Base-by-base conservation (phyloP, 2,888 invertebrate genomes). In the Himalopsyche anomala region DNA sequence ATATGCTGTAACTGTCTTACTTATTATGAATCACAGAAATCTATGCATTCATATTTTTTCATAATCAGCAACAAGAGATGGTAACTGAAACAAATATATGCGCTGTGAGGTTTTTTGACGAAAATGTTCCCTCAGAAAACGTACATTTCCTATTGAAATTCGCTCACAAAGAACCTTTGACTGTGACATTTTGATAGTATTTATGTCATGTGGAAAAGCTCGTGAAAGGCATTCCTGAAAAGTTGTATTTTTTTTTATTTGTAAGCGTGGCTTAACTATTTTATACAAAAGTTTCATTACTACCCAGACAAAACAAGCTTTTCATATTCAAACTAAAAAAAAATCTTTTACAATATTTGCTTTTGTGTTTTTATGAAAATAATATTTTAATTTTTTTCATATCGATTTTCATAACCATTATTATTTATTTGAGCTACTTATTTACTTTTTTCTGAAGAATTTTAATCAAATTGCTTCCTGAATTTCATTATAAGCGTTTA, bases 181-280 rank as follows among this genome's bases (percentile, higher is more conserved):
- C 74, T 74, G 74, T 74, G 74, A 74, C 74, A 74, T 38, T 74
- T 36, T 74, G 74, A 74, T 38, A 74, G 74, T 74, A 74, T 74
- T 74, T 74, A 74, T 74, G 74, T 74, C 74, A 74, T 74, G 74
- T 74, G 74, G 19, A 74, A 74, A 74, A 74, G 28, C 74, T 74
- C 38, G 36, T 38, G 74, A 74, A 74, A 74, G 15, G 74, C 74
- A 74, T 74, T 74, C 74, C 74, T 74, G 74, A 38, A 74, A 74
- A 74, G 74, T 74, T 74, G 74, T 74, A 74, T 74, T 74, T 74
- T 62, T 74, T 62, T 28, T 28, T 28, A 28, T 74, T 36, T 69
- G 62, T 28, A 74, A 74, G 74, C 74, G 74, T 5, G 74, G 74
- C 38, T 74, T 74, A 74, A 74, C 74, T 74, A 74, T 74, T 74